Evolutionary conservation across 1,140 invertebrate genomes (phyloP), one percentile per base, ranked within the genome.

Genomic region (Hylaeus volcanicus): DNA sequence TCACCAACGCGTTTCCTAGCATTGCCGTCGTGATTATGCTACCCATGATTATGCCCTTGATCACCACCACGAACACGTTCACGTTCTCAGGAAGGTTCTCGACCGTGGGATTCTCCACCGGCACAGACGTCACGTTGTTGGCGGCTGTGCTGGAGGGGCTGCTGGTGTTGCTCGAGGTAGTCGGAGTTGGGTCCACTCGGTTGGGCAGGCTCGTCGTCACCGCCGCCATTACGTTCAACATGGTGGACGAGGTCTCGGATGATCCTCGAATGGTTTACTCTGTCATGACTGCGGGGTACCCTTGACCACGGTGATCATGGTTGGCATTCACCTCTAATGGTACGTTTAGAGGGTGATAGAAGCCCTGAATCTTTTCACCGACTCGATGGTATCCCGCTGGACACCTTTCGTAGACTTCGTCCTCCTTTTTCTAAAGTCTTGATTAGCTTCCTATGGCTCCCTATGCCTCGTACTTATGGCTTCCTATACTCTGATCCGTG

Each of bases 21-120:
- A 98, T 95, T 0, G 98, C 98, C 69, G 96, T 96, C 55, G 97
- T 94, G 86, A 99, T 98, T 90, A 99, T 98, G 77, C 95, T 95
- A 64, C 95, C 95, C 94, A 98, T 97, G 78, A 97, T 94, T 86
- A 96, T 94, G 1, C 95, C 95, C 88, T 97, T 97, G 69, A 97
- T 86, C 64, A 97, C 93, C 64, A 96, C 92, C 5, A 95, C 87
- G 65, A 96, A 87, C 43, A 88, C 87, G 61, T 89, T 92, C 55
- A 89, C 90, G 83, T 89, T 89, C 55, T 92, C 91, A 12, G 91
- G 89, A 0, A 92, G 84, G 56, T 92, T 92, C 60, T 91, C 91
- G 1, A 92, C 91, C 0, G 90, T 92, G 6, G 91, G 90, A 43
- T 92, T 90, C 61, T 91, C 91, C 6, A 88, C 86, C 0, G 91